A percentile compares a stretch with the other conserved stretches of the same genome.
Conservation (phyloP, 2,888 invertebrate species). For the Cerastis rubricosa region DNA sequence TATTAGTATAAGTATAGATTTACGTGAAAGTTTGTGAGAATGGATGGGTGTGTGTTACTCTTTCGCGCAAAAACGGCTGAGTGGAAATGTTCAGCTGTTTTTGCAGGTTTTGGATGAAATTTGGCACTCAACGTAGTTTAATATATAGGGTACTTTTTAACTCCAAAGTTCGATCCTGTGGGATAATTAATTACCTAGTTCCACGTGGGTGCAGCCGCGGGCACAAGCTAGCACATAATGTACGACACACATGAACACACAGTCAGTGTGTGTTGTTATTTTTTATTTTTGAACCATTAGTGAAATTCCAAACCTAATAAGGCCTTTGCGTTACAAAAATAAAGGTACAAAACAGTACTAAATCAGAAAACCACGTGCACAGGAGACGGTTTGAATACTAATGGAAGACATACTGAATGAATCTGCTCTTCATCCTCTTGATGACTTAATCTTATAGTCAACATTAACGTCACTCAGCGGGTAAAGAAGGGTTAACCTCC, state of each 20-base stretch:
- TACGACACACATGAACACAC: background rate
- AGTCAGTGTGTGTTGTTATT: no score
- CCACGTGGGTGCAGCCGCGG: background rate
- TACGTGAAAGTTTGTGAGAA: background rate
- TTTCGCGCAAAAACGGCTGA: background rate
- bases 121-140: background rate
- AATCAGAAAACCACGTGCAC: no score
- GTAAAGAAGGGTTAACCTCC: background rate
- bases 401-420: background rate
- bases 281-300: no score
- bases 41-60: background rate
- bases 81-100: no score
- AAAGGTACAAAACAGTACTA: no score
- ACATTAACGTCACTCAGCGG: no score
- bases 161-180: background rate
- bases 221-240: background rate
- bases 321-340: no score
- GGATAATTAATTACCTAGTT: background rate
- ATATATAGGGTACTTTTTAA: background rate
- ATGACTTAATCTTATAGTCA: no score
- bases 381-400: background rate
- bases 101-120: background rate
- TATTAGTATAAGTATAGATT: no score
- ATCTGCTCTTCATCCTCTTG: background rate
- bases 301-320: no score